phyloP scores from a whole-genome alignment of 2,888 invertebrate species.

The Ichneumon xanthorius region DNA sequence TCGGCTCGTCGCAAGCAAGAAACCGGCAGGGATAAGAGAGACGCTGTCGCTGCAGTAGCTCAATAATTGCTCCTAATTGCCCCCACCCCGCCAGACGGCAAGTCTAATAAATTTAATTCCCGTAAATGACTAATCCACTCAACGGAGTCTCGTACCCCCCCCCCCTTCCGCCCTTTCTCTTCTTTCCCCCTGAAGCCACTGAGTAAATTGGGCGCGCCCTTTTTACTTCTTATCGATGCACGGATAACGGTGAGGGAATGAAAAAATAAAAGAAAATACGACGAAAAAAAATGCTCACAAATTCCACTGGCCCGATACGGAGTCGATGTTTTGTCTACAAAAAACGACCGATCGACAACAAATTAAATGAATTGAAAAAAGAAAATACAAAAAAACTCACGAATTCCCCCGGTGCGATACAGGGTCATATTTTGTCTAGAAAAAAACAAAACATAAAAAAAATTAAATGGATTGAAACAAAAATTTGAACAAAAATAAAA shows the following conservation, averaged over 20 bases:
- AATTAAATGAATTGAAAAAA: slow-evolving; percentile 31
- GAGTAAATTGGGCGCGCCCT: slow-evolving; percentile 50
- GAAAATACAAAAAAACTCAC: too few species aligned
- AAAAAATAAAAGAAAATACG: slow-evolving; percentile 23
- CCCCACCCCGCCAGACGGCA: slow-evolving; percentile 54
- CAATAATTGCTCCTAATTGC: slow-evolving; percentile 69
- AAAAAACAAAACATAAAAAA: not conserved
- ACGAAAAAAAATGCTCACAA: not conserved
- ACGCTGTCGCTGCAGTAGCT: slow-evolving; percentile 58
- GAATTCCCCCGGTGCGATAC: slow-evolving; percentile 1
- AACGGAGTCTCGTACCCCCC: slow-evolving; percentile 25
- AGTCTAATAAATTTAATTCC: slow-evolving; percentile 69
- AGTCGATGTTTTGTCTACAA: not conserved
- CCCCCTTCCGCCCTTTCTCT: not conserved
- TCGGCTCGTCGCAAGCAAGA: slow-evolving; percentile 25
- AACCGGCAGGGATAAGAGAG: slow-evolving; percentile 30
- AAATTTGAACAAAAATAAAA: not conserved
- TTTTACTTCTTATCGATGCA: slow-evolving; percentile 40
- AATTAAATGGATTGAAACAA: slow-evolving; percentile 18
- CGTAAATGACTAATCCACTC: slow-evolving; percentile 67
- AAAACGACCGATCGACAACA: not conserved
- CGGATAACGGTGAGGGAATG: slow-evolving; percentile 39
- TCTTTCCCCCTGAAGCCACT: not conserved
- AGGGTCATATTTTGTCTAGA: not conserved
- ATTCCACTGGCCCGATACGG: not conserved